These are phyloP conservation scores for Gerris lacustris DNA, from an alignment of 2,888 invertebrate genomes.

Conservation along the genomic window DNA sequence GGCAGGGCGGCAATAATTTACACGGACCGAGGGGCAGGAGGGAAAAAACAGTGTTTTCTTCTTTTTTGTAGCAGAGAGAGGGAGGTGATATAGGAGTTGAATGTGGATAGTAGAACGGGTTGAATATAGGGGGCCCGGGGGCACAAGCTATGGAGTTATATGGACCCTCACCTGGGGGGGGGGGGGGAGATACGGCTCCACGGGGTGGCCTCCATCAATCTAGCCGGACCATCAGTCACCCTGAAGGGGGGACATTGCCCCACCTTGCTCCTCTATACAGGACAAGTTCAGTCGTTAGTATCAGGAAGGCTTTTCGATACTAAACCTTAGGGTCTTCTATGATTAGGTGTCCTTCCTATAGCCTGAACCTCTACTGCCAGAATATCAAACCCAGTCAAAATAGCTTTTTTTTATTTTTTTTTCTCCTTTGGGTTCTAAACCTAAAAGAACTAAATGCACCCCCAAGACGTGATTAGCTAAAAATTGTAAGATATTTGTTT, in stretches of 20 bases:
- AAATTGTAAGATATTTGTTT: too few relatives aligned
- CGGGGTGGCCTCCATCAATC: slow-evolving; percentile 2
- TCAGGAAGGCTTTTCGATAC: not conserved
- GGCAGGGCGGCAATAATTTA: not conserved
- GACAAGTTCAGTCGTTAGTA: not conserved
- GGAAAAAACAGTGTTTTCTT: not conserved
- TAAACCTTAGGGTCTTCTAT: not conserved
- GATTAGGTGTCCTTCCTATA: not conserved
- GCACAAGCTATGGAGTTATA: not conserved
- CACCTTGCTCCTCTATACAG: not conserved
- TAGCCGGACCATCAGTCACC: slow-evolving; percentile 1
- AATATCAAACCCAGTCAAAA: too few relatives aligned
- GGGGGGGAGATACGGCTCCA: not conserved
- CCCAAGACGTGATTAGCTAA: too few relatives aligned
- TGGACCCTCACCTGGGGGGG: not conserved
- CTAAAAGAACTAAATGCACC: too few relatives aligned
- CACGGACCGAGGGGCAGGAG: not conserved
- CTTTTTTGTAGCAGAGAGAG: too few relatives aligned
- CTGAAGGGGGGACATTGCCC: not conserved
- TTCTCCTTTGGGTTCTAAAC: too few relatives aligned
- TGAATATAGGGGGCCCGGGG: not conserved
- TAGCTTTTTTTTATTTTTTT: too few relatives aligned
- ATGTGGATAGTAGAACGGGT: not conserved
- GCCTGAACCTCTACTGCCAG: too few relatives aligned
- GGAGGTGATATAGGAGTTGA: not conserved